These are phyloP conservation scores for Sarcophaga variegata DNA, from an alignment of 2,888 invertebrate species.

Conservation along the genomic window DNA sequence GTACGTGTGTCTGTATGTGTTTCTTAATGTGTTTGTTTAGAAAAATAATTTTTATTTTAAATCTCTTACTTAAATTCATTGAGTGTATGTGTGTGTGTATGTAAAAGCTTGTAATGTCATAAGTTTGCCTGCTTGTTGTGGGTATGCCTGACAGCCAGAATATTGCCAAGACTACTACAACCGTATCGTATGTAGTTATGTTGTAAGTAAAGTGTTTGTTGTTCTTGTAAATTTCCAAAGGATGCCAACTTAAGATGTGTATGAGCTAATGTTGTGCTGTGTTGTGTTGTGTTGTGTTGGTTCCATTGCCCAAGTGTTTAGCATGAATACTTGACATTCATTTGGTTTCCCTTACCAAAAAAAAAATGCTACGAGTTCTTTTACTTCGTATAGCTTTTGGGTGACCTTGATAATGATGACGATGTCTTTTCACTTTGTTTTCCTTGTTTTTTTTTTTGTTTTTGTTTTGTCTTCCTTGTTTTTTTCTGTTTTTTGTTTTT, in stretches of 20 bases:
- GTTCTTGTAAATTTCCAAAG: slow-evolving; percentile 68
- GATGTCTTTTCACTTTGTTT: slow-evolving; percentile 20
- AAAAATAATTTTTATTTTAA: slow-evolving; percentile 56
- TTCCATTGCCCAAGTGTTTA: slow-evolving; percentile 67
- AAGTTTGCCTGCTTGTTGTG: background rate
- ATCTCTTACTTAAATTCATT: slow-evolving; percentile 9
- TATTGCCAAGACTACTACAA: slow-evolving; percentile 51
- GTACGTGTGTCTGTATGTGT: background rate
- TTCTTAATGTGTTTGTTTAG: slow-evolving; percentile 38
- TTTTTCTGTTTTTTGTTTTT: background rate
- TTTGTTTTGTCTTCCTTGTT: background rate
- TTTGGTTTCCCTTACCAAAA: slow-evolving; percentile 62
- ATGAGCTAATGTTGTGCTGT: slow-evolving; percentile 64
- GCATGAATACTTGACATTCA: slow-evolving; percentile 70
- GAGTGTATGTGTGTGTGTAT: slow-evolving; percentile 3
- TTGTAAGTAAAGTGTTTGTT: slow-evolving; percentile 32
- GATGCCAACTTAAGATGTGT: slow-evolving; percentile 65
- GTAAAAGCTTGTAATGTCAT: background rate
- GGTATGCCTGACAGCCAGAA: slow-evolving; percentile 37
- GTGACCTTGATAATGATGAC: slow-evolving; percentile 69
- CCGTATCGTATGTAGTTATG: background rate
- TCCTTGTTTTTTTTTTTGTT: background rate
- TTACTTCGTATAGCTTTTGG: slow-evolving; percentile 59
- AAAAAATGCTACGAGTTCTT: slow-evolving; percentile 55
- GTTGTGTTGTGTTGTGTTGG: no score